Evolutionary conservation across 2,888 invertebrate species (phyloP).

Genomic region (Ypsolopha scabrella): DNA sequence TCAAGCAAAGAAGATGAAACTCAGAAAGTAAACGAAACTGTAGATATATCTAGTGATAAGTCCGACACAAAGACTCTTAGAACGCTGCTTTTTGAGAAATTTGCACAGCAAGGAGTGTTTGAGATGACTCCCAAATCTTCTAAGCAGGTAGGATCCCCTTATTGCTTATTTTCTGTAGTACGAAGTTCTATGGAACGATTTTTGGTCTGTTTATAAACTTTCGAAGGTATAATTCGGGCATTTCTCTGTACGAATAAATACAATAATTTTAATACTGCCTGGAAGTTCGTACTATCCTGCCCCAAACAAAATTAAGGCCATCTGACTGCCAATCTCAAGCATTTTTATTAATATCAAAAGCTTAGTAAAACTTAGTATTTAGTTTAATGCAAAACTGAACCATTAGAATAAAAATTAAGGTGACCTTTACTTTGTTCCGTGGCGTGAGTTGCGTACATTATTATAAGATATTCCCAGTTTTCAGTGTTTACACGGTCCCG

Average conservation of each 20-base stretch:
- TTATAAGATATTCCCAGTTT: not conserved
- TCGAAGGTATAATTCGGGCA: too few relatives aligned
- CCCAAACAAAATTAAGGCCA: too few relatives aligned
- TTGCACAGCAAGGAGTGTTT: conserved; percentile 12
- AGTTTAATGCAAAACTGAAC: too few relatives aligned
- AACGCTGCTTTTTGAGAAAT: conserved; percentile 41
- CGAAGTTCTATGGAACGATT: not conserved
- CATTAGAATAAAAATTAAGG: too few relatives aligned
- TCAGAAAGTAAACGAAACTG: conserved; percentile 9
- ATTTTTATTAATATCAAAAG: too few relatives aligned
- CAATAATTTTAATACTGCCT: not conserved
- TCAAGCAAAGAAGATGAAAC: conserved; percentile 13
- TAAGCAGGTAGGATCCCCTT: not conserved
- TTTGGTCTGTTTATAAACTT: not conserved
- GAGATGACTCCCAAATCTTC: not conserved
- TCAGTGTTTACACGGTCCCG: not conserved
- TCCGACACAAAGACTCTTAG: conserved; percentile 21
- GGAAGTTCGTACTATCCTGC: too few relatives aligned
- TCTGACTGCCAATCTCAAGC: too few relatives aligned
- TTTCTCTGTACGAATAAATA: too few relatives aligned
- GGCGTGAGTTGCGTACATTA: too few relatives aligned
- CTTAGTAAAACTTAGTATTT: too few relatives aligned
- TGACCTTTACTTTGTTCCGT: too few relatives aligned
- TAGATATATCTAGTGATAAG: not conserved
- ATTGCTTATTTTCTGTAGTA: not conserved